These are phyloP conservation scores for Turritopsis rubra DNA, from an alignment of 30 jellyfish, hydroid and myxozoan genomes.

Conservation along the genomic window DNA sequence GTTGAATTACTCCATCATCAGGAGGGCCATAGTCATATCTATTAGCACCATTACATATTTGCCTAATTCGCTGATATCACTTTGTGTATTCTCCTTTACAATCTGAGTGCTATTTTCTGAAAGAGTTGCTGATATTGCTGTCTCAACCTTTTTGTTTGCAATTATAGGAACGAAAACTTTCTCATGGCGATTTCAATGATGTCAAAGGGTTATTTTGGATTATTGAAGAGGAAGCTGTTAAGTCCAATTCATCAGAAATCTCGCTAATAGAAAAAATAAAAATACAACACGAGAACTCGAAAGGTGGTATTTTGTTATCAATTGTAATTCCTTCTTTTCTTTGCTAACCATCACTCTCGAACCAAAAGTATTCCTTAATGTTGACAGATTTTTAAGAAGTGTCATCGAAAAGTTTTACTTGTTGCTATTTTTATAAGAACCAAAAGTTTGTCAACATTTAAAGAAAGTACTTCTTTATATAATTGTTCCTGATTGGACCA, in stretches of 20 bases:
- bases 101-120: not conserved
- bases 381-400: not conserved
- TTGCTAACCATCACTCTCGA: too few species aligned
- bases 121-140: not conserved
- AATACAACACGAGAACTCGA: conserved; percentile 40
- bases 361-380: not conserved
- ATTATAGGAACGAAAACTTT: conserved; percentile 53
- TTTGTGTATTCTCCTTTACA: not conserved
- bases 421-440: not conserved
- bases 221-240: conserved; percentile 75
- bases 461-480: too few species aligned
- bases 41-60: too few species aligned
- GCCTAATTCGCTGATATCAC: too few species aligned
- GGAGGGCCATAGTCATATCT: too few species aligned
- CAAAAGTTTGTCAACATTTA: too few species aligned
- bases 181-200: conserved; percentile 40
- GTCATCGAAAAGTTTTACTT: not conserved
- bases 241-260: conserved; percentile 47
- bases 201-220: conserved; percentile 88
- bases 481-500: too few species aligned
- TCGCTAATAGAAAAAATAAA: conserved; percentile 68
- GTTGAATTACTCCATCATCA: too few species aligned
- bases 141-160: too few species aligned
- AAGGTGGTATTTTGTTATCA: not conserved
- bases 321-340: too few species aligned